Conservation (phyloP, 2,113 vertebrate species). For the Peromyscus maniculatus region DNA sequence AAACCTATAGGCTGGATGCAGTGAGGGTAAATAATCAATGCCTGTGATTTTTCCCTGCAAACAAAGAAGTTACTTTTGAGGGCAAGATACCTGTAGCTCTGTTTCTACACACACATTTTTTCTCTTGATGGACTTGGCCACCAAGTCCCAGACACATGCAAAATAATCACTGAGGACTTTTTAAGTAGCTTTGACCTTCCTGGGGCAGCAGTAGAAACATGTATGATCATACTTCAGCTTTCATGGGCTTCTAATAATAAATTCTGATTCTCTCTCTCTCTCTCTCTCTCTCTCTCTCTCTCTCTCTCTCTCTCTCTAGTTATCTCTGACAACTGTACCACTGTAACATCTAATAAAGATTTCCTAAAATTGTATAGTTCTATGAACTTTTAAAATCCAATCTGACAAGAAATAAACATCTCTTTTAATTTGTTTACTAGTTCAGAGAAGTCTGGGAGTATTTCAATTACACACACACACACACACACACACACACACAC, state of each 20-base stretch:
- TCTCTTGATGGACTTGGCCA: constrained; percentile 67
- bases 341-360: constrained; percentile 51
- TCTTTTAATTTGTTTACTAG: constrained; percentile 18
- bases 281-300: no score
- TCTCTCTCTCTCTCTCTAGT: background rate
- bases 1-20: constrained; percentile 73
- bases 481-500: background rate
- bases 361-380: constrained; percentile 78
- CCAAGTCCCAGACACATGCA: constrained; percentile 64
- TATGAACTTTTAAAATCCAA: constrained; percentile 70
- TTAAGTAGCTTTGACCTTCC: constrained; percentile 78
- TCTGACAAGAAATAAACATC: constrained; percentile 71
- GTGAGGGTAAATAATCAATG: constrained; percentile 77
- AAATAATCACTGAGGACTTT: constrained; percentile 77
- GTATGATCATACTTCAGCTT: constrained; percentile 72
- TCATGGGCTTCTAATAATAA: constrained; percentile 43
- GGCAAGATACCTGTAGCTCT: background rate
- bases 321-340: background rate
- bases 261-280: constrained; percentile 61
- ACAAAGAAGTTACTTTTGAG: constrained; percentile 80
- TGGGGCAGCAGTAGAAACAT: constrained; percentile 61
- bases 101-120: background rate
- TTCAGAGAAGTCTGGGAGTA: background rate
- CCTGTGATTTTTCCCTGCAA: constrained; percentile 71
- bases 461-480: background rate